These are phyloP conservation scores for Kryptolebias marmoratus DNA, from an alignment of 2,113 vertebrate species.

Conservation along the genomic window DNA sequence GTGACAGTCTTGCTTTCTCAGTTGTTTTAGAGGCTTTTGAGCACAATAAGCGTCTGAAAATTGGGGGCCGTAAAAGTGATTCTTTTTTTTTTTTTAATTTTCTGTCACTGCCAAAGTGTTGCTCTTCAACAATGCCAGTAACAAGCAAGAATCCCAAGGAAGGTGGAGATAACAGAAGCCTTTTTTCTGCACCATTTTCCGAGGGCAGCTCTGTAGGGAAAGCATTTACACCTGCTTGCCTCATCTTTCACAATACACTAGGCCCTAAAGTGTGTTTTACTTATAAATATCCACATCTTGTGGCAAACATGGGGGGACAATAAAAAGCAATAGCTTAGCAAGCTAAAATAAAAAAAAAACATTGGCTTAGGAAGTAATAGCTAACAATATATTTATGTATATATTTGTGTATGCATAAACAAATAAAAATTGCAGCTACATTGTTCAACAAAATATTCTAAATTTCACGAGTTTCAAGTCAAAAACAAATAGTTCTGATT, in stretches of 20 bases:
- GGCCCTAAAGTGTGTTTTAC: conserved; percentile 60
- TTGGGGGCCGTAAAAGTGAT: conserved; percentile 62
- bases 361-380: conserved; percentile 18
- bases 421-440: conserved; percentile 36
- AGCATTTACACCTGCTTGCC: conserved; percentile 74
- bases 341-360: conserved; percentile 15
- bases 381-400: conserved; percentile 21
- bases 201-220: conserved; percentile 71
- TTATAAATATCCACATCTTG: conserved; percentile 68
- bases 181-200: conserved; percentile 64
- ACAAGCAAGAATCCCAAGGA: conserved; percentile 67
- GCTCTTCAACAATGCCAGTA: conserved; percentile 68
- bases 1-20: conserved; percentile 63
- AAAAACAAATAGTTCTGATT: conserved; percentile 9
- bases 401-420: background rate
- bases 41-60: conserved; percentile 69
- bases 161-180: conserved; percentile 62
- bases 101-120: conserved; percentile 58
- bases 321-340: conserved; percentile 21
- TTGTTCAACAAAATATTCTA: conserved; percentile 8
- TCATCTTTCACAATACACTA: conserved; percentile 73
- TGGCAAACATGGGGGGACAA: conserved; percentile 37
- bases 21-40: conserved; percentile 70
- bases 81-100: conserved; percentile 46
- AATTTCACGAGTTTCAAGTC: conserved; percentile 17